Base-by-base conservation (phyloP, 2,797 vertebrate genomes). In the Dermochelys coriacea region DNA sequence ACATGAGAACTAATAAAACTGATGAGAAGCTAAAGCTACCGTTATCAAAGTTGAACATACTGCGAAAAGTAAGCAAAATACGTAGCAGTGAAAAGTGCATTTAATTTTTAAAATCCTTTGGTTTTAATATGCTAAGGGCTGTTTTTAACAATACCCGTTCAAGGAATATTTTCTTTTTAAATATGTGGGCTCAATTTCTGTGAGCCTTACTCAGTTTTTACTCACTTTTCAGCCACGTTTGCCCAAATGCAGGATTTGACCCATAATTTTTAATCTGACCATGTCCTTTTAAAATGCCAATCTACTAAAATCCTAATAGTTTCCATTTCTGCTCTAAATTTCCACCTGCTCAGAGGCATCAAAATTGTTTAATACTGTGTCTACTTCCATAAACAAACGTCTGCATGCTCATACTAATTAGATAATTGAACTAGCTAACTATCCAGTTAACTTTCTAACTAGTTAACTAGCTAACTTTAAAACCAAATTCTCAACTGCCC, bases 401-500 rank as follows among this genome's bases (percentile, higher is more conserved):
- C 71, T 74, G 41, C 19, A 31, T 77, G 41, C 55, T 84, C 31
- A 80, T 21, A 6, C 29, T 34, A 41, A 80, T 10, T 25, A 75
- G 82, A 94, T 77, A 83, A 71, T 88, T 5, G 88, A 9, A 27
- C 86, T 71, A 51, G 52, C 51, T 18, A 51, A 51, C 18, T 51
- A 51, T 19, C 54, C 1, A 61, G 80, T 37, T 82, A 86, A n/a
- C 31, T 90, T 77, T 95, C 88, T 68, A 50, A 41, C 50, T 1
- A 61, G 77, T 37, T 82, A 86, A n/a, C 31, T 90, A 80, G 95
- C 88, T 68, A 50, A 41, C 41, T 41, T 74, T 74, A 41, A 74
- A 93, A 37, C 90, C 87, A 89, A 94, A 91, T 93, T 89, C 77
- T 80, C 89, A 95, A 93, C 93, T 91, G 91, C 50, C 68, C 78